A percentile compares a stretch with the other conserved stretches of the same genome.
Evolutionary conservation across 2,797 vertebrate genomes (phyloP).

Genomic region (Tolypeutes matacus): DNA sequence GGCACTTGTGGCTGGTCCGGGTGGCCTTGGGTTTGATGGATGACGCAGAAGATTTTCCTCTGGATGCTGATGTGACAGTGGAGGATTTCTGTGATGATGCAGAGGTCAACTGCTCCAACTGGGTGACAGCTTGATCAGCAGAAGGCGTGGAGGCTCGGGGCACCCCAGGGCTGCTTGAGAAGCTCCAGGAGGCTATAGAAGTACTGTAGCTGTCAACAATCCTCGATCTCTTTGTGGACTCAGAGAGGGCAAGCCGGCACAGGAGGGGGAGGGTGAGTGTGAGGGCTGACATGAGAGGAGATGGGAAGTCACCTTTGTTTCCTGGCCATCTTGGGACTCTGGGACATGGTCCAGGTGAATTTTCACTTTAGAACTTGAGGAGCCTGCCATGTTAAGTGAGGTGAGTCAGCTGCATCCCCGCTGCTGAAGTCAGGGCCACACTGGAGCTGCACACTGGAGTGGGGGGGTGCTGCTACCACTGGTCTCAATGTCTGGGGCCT

Average conservation of each 20-base stretch:
- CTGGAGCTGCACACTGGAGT: constrained; percentile 94
- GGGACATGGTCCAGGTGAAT: too few species aligned
- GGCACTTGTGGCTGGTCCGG: too few species aligned
- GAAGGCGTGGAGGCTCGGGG: constrained; percentile 87
- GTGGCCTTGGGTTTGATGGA: too few species aligned
- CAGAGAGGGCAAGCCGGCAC: constrained; percentile 85
- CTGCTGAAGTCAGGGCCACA: constrained; percentile 71
- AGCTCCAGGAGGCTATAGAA: constrained; percentile 84
- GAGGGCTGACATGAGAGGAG: too few species aligned
- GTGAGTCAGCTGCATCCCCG: constrained; percentile 89
- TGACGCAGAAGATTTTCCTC: too few species aligned
- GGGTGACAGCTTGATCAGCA: constrained; percentile 90
- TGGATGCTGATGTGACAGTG: too few species aligned
- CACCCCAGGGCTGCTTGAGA: constrained; percentile 75
- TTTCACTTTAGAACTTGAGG: too few species aligned
- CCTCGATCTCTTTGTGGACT: not conserved
- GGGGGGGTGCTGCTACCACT: constrained; percentile 86
- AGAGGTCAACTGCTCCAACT: constrained; percentile 80
- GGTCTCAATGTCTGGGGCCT: constrained; percentile 83
- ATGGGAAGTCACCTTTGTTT: too few species aligned
- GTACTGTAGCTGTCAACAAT: too few species aligned
- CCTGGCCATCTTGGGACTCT: too few species aligned
- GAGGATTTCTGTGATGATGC: constrained; percentile 85
- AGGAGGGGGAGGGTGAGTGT: too few species aligned
- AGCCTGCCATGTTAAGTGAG: too few species aligned